Conservation (phyloP, 2,888 invertebrate genomes). For the Reticulitermes lucifugus region DNA sequence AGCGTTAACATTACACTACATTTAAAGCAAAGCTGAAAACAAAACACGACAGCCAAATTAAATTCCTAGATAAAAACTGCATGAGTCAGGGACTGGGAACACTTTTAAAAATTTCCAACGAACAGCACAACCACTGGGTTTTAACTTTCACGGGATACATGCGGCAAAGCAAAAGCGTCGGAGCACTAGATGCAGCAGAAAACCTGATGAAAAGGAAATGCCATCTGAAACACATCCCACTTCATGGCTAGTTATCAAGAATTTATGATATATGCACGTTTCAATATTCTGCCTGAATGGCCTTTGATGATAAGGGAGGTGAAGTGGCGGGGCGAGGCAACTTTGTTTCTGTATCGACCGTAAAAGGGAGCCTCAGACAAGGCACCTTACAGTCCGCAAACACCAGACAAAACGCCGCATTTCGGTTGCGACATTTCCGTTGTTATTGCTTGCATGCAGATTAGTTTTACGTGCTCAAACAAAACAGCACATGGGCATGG, state of each 20-base stretch:
- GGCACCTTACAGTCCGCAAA: neutral
- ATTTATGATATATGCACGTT: conserved; percentile 43
- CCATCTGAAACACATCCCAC: conserved; percentile 40
- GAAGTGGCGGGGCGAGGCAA: neutral
- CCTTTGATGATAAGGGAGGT: neutral
- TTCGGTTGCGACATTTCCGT: no score
- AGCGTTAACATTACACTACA: neutral
- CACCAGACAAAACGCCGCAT: neutral
- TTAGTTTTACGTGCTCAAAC: no score
- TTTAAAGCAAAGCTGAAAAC: neutral
- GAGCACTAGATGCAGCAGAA: conserved; percentile 26
- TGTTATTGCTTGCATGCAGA: no score
- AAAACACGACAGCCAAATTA: neutral
- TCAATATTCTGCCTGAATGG: conserved; percentile 38
- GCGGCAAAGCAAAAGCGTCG: conserved; percentile 19
- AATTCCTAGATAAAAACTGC: conserved; percentile 47
- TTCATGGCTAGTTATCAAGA: conserved; percentile 43
- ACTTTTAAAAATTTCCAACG: conserved; percentile 48
- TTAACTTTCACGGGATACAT: conserved; percentile 47
- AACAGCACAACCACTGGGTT: conserved; percentile 50
- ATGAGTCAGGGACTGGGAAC: conserved; percentile 46
- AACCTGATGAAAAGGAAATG: conserved; percentile 24
- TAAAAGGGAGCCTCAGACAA: neutral
- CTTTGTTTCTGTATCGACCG: conserved; percentile 32
- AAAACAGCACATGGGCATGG: no score